A percentile compares a stretch with the other conserved stretches of the same genome.
Evolutionary conservation across 1,140 invertebrate genomes (phyloP).

Genomic region (Triops longicaudatus): DNA sequence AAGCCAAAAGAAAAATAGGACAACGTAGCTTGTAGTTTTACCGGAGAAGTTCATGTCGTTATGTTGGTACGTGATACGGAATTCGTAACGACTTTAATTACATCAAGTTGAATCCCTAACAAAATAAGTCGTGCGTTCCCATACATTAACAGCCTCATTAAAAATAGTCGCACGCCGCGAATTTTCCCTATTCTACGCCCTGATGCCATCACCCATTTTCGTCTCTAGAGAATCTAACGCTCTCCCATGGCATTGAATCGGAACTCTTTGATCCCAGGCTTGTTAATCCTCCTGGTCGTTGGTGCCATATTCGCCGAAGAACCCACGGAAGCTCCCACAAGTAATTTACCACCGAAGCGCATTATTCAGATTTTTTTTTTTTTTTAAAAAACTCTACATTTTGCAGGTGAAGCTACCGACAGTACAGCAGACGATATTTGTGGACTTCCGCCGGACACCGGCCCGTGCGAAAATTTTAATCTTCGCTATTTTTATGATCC

Average conservation of each 20-base stretch:
- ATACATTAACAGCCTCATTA: neutral
- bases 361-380: neutral
- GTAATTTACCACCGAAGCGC: neutral
- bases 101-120: neutral
- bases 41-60: neutral
- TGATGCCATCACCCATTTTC: neutral
- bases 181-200: neutral
- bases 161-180: neutral
- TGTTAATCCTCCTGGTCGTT: neutral
- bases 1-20: neutral
- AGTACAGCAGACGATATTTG: constrained; percentile 46
- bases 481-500: constrained; percentile 53
- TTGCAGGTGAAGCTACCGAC: neutral
- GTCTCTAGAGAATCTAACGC: neutral
- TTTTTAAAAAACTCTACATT: neutral
- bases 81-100: constrained; percentile 3
- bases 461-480: constrained; percentile 47
- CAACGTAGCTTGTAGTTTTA: neutral
- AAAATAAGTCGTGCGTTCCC: neutral
- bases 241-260: neutral
- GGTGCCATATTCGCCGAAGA: neutral
- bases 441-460: constrained; percentile 44
- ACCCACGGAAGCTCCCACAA: neutral
- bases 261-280: neutral
- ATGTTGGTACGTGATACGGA: neutral